Evolutionary conservation across 2,113 vertebrate genomes (phyloP).

Genomic region (Phoenicopterus ruber): DNA sequence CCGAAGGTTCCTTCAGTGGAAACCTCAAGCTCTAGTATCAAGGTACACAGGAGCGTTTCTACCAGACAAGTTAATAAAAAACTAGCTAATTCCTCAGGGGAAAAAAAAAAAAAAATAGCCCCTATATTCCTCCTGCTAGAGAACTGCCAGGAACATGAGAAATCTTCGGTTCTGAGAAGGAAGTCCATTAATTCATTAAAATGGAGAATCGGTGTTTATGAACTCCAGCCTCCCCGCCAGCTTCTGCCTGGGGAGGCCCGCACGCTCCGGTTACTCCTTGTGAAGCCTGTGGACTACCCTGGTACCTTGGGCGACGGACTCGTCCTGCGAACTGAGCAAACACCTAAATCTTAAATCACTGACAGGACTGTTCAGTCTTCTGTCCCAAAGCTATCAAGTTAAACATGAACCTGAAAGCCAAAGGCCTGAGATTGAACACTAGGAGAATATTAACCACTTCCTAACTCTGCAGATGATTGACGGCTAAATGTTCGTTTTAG

Average conservation of each 20-base stretch:
- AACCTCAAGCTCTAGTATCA: background rate
- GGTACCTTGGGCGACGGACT: background rate
- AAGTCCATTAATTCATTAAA: background rate
- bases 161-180: background rate
- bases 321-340: background rate
- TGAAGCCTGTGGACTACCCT: background rate
- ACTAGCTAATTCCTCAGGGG: background rate
- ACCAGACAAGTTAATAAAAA: background rate
- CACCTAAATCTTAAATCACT: background rate
- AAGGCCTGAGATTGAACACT: background rate
- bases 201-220: background rate
- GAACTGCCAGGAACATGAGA: background rate
- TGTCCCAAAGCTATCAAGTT: background rate
- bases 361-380: background rate
- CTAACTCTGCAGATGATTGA: background rate
- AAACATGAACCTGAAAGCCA: background rate
- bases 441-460: constrained; percentile 20
- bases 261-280: background rate
- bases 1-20: background rate
- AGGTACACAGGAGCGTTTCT: background rate
- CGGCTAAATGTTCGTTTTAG: background rate
- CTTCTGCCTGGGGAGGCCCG: accelerated
- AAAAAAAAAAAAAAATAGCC: background rate
- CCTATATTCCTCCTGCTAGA: background rate
- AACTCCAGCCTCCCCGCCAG: background rate